phyloP scores from a whole-genome alignment of 2,888 invertebrate species.

The Podabrus alpinus region DNA sequence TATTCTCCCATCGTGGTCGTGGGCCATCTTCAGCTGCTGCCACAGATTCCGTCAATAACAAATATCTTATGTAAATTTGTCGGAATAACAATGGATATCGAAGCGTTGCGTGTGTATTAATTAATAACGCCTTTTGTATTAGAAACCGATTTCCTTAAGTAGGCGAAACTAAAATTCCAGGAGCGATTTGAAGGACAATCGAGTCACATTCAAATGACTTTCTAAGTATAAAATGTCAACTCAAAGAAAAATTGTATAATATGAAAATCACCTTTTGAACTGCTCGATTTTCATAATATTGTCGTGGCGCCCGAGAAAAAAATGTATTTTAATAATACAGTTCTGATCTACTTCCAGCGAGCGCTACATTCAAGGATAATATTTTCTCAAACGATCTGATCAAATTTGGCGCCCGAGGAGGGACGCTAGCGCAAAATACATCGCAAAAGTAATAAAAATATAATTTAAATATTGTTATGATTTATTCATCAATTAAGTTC shows the following conservation, averaged over 20 bases:
- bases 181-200: background rate
- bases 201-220: constrained; percentile 1
- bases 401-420: too few species aligned
- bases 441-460: background rate
- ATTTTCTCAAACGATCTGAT: too few species aligned
- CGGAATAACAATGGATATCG: background rate
- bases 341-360: too few species aligned
- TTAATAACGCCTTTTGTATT: background rate
- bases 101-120: background rate
- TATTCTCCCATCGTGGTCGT: too few species aligned
- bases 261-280: background rate
- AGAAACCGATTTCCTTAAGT: background rate
- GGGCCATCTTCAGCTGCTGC: background rate
- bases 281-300: too few species aligned
- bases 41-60: background rate
- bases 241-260: background rate
- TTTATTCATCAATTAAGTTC: background rate
- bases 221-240: constrained; percentile 1
- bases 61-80: background rate
- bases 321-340: too few species aligned
- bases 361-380: too few species aligned
- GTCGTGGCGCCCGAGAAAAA: background rate
- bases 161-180: background rate
- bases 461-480: background rate
- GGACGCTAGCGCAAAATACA: too few species aligned